A percentile compares a stretch with the other conserved stretches of the same genome.
Conservation (phyloP, 1,140 invertebrate genomes). For the Bombus vancouverensis region DNA sequence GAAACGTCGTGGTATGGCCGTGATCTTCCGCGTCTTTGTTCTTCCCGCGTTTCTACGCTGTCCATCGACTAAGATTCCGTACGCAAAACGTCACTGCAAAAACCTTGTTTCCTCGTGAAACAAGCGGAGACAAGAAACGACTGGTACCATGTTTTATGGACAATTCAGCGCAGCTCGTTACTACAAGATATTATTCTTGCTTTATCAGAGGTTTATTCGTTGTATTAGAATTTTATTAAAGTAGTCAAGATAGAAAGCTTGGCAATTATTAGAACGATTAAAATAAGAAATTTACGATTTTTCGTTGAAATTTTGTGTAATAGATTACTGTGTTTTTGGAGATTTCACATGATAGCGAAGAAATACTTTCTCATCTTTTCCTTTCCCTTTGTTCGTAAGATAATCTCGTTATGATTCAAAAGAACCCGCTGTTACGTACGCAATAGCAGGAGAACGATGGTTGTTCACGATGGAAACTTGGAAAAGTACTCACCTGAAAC, state of each 20-base stretch:
- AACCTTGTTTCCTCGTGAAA: not conserved
- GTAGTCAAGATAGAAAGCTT: too few species aligned
- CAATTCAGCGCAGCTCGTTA: not conserved
- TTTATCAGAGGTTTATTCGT: too few species aligned
- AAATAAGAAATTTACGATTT: too few species aligned
- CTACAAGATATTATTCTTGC: too few species aligned
- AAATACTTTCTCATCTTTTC: too few species aligned
- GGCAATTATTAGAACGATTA: too few species aligned
- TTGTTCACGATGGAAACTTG: not conserved
- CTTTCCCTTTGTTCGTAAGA: too few species aligned
- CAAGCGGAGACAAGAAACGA: not conserved
- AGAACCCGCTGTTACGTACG: not conserved
- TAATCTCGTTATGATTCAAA: not conserved
- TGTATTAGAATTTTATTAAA: too few species aligned
- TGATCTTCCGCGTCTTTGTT: slow-evolving; percentile 2
- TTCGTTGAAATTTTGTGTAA: too few species aligned
- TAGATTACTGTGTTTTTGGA: too few species aligned
- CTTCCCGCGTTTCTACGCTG: not conserved
- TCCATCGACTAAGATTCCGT: not conserved
- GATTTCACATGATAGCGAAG: too few species aligned
- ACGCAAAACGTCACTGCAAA: not conserved
- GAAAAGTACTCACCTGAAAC: not conserved
- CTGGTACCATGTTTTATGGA: too few species aligned
- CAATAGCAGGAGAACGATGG: not conserved
- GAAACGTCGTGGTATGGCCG: not conserved